phyloP scores from a whole-genome alignment of 53 echinoderm and acorn worm species.

The Arbacia lixula region DNA sequence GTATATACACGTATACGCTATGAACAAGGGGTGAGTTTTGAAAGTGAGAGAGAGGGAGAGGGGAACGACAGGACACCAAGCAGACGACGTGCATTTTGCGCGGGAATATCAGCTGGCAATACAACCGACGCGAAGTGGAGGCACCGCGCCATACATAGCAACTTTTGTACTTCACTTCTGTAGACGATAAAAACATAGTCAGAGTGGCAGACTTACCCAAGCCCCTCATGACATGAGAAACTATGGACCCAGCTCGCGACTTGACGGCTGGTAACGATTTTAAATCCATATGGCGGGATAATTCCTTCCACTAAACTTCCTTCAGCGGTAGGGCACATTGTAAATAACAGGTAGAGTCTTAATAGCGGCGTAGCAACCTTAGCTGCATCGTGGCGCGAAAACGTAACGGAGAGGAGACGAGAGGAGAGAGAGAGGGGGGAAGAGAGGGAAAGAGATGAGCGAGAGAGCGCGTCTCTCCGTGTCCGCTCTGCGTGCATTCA shows the following conservation, averaged over 20 bases:
- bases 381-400: slow-evolving; percentile 12
- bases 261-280: slow-evolving; percentile 49
- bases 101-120: not conserved
- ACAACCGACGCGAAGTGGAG: not conserved
- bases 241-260: slow-evolving; percentile 49
- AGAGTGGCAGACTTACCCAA: slow-evolving; percentile 20
- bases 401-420: slow-evolving; percentile 4
- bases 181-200: not conserved
- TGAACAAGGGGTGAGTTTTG: too few species aligned
- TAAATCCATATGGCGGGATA: slow-evolving; percentile 54
- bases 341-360: slow-evolving; percentile 49
- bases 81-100: slow-evolving; percentile 4
- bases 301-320: slow-evolving; percentile 48
- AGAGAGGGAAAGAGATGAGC: not conserved
- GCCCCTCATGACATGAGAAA: slow-evolving; percentile 53
- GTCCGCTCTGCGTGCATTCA: too few species aligned
- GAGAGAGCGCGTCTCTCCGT: too few species aligned
- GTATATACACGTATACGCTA: too few species aligned
- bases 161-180: not conserved
- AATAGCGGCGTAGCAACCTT: slow-evolving; percentile 14
- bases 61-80: too few species aligned
- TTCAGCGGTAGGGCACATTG: slow-evolving; percentile 39
- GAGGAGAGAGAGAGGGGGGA: not conserved
- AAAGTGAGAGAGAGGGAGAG: too few species aligned
- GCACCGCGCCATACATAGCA: not conserved